Evolutionary conservation across 2,113 vertebrate genomes (phyloP), one percentile per base, ranked within the genome.

Genomic region (Actenoides lindsayi): DNA sequence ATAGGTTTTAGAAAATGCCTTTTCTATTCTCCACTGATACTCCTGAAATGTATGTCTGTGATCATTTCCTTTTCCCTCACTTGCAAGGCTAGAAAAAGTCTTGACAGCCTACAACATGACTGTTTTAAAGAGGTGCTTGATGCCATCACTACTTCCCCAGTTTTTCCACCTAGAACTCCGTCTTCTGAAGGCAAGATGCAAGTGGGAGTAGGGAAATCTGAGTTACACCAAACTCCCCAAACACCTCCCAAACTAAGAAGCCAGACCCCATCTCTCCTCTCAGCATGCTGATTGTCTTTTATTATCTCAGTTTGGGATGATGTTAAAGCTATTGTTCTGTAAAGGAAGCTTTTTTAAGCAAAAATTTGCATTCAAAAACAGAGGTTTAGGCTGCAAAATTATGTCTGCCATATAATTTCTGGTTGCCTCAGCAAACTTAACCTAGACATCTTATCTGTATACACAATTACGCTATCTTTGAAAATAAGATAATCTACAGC

Each of bases 81-180:
- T 73, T 64, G 16, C 13, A 90, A 71, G 39, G 54, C 11, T 14
- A 67, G 39, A 51, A 59, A 78, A 82, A n/a, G 37, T 19, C 37
- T 56, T 64, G 25, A 31, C 28, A 73, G 46, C 21, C 37, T 39
- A 41, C 0, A 3, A 42, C 5, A 35, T 0, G 2, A 27, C 25
- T 41, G 6, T 25, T 93, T 92, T 23, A 78, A 82, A 76, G 15
- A 51, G 9, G 9, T 37, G 7, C 15, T 50, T 33, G 35, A n/a
- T 59, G 42, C 12, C 39, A 62, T 90, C 39, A 53, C 35, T 92
- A 56, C 11, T 82, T 81, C n/a, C 13, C 37, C 24, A 11, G 24
- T 64, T 79, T 71, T 80, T 39, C 35, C 30, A 64, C 44, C 25
- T 44, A 63, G 24, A 78, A 53, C 13, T 59, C 48, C 11, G 11